Conservation (phyloP, 2,113 vertebrate genomes). For the Rhea americana region DNA sequence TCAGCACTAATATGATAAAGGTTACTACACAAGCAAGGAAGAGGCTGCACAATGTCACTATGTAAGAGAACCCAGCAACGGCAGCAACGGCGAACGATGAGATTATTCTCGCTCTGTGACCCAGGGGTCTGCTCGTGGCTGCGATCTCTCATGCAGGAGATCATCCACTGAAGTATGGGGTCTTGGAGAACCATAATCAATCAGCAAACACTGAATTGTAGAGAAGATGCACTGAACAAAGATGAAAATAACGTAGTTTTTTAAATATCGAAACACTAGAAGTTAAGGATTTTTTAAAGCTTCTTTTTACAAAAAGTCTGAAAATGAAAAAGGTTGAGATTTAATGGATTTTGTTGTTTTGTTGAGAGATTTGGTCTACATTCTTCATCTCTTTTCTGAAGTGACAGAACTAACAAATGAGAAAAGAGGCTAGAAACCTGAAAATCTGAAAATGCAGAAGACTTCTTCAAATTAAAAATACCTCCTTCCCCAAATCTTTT, state of each 20-base stretch:
- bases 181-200: background rate
- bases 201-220: background rate
- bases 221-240: background rate
- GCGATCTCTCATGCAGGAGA: fast-evolving
- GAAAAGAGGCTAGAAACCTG: background rate
- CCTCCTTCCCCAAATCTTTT: background rate
- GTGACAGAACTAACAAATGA: background rate
- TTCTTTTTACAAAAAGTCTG: background rate
- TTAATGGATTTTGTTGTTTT: background rate
- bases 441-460: background rate
- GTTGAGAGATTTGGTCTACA: background rate
- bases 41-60: background rate
- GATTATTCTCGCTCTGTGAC: background rate
- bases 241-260: background rate
- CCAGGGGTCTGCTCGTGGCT: no score
- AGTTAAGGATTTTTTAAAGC: background rate
- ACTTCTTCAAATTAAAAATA: background rate
- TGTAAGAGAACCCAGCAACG: fast-evolving
- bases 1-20: background rate
- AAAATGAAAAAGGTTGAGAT: background rate
- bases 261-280: background rate
- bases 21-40: background rate
- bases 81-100: background rate
- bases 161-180: background rate
- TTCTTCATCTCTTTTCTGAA: background rate